These are phyloP conservation scores for Cyrtorhinus lividipennis DNA, from an alignment of 1,140 invertebrate species.

Conservation along the genomic window DNA sequence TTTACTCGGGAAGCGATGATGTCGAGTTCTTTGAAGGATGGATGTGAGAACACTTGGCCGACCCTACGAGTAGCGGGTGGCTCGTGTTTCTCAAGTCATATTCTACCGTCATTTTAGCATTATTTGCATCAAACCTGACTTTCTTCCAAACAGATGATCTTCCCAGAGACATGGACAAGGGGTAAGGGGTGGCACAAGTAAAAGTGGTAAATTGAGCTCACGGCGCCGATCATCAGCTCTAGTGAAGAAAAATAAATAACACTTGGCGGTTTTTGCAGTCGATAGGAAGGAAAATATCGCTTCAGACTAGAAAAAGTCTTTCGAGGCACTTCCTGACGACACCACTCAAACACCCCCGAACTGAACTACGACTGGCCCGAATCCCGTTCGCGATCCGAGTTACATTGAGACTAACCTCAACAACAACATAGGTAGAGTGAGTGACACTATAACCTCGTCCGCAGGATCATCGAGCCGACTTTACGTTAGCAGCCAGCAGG, in stretches of 20 bases:
- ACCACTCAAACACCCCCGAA: neutral
- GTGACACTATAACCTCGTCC: conserved; percentile 8
- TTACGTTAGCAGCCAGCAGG: too few relatives aligned
- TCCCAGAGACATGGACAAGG: neutral
- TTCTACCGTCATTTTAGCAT: neutral
- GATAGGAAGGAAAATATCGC: neutral
- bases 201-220: neutral
- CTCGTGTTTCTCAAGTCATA: neutral
- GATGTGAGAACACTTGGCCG: neutral
- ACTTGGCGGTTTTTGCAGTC: neutral
- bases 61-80: neutral
- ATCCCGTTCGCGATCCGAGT: too few relatives aligned
- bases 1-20: neutral
- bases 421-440: neutral
- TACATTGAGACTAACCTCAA: neutral
- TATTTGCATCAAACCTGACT: too few relatives aligned
- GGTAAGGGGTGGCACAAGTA: neutral
- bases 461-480: too few relatives aligned
- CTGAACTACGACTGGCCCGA: neutral
- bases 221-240: neutral
- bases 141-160: too few relatives aligned
- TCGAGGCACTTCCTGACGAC: neutral
- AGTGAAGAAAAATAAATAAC: neutral
- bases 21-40: neutral
- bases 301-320: neutral